phyloP scores from a whole-genome alignment of 2,113 vertebrate genomes.

The Psittacara wagleri region DNA sequence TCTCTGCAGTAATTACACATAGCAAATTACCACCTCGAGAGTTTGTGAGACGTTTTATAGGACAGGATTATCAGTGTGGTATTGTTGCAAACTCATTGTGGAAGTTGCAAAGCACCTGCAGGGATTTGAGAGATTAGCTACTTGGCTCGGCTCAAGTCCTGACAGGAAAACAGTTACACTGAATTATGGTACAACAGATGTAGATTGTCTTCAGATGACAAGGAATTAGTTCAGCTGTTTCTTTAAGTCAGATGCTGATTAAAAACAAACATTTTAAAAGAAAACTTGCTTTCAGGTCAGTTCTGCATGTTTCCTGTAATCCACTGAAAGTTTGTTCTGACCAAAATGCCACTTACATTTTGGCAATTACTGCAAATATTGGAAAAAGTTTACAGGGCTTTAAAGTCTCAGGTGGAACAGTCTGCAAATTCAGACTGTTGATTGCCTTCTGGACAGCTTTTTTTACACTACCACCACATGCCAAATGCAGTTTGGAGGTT shows the following conservation, averaged over 20 bases:
- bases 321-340: background rate
- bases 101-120: constrained; percentile 37
- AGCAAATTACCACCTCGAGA: background rate
- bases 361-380: background rate
- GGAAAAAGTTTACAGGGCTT: background rate
- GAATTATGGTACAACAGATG: constrained; percentile 43
- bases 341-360: background rate
- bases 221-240: constrained; percentile 54
- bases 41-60: background rate
- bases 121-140: constrained; percentile 40
- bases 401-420: constrained; percentile 1
- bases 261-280: constrained; percentile 30
- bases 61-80: background rate
- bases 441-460: constrained; percentile 16
- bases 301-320: background rate
- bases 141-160: background rate
- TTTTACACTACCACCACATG: background rate
- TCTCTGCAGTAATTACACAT: background rate
- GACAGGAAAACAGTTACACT: constrained; percentile 29
- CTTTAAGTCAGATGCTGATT: constrained; percentile 9
- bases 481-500: background rate
- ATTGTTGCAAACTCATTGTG: background rate
- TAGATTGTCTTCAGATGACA: constrained; percentile 22
- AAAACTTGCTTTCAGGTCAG: constrained; percentile 9
- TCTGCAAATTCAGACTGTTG: background rate